phyloP scores from a whole-genome alignment of 1,140 invertebrate species.

The Phymastichus coffea region DNA sequence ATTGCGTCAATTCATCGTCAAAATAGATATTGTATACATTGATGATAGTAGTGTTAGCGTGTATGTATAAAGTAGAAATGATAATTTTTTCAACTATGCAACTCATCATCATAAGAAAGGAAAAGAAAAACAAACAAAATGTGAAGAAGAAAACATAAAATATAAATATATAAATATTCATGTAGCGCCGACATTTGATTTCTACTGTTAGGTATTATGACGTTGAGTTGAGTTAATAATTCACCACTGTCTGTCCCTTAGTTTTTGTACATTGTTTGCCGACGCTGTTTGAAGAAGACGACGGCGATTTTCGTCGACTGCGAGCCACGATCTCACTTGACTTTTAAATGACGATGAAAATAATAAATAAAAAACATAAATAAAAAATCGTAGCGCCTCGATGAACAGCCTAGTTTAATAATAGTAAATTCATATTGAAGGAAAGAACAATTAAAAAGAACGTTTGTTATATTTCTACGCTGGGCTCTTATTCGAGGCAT shows the following conservation, averaged over 20 bases:
- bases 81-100: constrained; percentile 20
- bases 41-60: constrained; percentile 15
- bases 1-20: constrained; percentile 27
- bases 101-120: neutral
- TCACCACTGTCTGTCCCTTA: neutral
- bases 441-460: constrained; percentile 42
- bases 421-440: constrained; percentile 53
- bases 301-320: constrained; percentile 39
- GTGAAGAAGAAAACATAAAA: neutral
- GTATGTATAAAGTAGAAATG: constrained; percentile 11
- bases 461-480: constrained; percentile 57
- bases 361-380: constrained; percentile 29
- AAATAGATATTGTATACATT: constrained; percentile 19
- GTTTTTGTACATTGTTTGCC: constrained; percentile 12
- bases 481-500: constrained; percentile 55
- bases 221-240: neutral
- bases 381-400: constrained; percentile 49
- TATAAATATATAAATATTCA: neutral
- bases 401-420: constrained; percentile 53
- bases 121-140: neutral
- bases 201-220: constrained; percentile 2
- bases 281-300: constrained; percentile 44
- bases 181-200: constrained; percentile 14
- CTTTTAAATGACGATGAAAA: constrained; percentile 26
- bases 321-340: constrained; percentile 26